Evolutionary conservation across 2,888 invertebrate species (phyloP).

Genomic region (Acleris sparsana): DNA sequence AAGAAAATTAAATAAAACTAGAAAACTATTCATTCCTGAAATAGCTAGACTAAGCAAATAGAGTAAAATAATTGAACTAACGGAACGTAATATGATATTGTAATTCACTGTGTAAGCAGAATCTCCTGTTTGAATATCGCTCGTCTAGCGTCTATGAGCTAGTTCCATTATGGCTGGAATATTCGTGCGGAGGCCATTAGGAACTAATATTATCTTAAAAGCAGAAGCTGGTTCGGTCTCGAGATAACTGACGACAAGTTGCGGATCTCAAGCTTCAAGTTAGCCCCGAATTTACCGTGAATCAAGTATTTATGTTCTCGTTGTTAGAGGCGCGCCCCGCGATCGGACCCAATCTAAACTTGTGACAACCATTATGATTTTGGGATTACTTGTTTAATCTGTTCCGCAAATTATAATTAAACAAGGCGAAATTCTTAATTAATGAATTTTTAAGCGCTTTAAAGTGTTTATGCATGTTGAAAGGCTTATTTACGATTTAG

Average conservation of each 20-base stretch:
- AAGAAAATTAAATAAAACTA: no score
- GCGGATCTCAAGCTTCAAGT: constrained; percentile 29
- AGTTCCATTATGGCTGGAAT: constrained; percentile 32
- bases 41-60: no score
- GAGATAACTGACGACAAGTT: constrained; percentile 35
- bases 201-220: constrained; percentile 40
- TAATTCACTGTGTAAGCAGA: neutral
- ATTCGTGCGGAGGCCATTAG: constrained; percentile 38
- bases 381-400: neutral
- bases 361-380: constrained; percentile 14
- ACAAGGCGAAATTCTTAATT: neutral
- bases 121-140: neutral
- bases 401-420: constrained; percentile 1
- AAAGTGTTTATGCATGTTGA: no score
- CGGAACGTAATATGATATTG: neutral
- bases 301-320: constrained; percentile 16
- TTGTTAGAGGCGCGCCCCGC: constrained; percentile 6
- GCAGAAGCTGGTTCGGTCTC: constrained; percentile 28
- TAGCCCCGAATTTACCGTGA: constrained; percentile 4
- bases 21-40: no score
- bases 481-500: no score
- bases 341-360: constrained; percentile 13
- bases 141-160: constrained; percentile 15
- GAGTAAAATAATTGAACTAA: no score
- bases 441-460: no score